Evolutionary conservation across 2,113 vertebrate species (phyloP), one percentile per base, ranked within the genome.

Genomic region (Ginglymostoma cirratum): DNA sequence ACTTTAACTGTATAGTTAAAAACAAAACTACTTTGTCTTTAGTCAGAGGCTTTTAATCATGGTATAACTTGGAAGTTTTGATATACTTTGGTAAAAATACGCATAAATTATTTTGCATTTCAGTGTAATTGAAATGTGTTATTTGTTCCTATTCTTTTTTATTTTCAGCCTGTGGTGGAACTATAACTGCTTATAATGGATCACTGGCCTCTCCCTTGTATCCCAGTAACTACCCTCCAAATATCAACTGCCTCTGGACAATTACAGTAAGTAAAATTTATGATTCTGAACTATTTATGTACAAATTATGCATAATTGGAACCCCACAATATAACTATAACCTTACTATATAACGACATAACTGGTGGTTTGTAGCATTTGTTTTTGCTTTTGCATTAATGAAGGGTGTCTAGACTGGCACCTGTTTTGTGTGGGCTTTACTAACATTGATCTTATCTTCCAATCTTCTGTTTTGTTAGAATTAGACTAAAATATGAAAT

Each of bases 101-200:
- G 6, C 72, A 38, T 67, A 85, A 83, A 95, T 95, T 14, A 38
- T 83, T 95, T 69, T 95, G 67, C 94, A 76, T 30, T 14, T 72
- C 69, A 95, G 69, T 19, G 10, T 27, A 0, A 52, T 52, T 72
- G 23, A 48, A 76, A 30, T 76, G 42, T 70, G 27, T 52, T 17
- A 70, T 70, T 69, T 45, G 27, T 94, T 70, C 23, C 38, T 72
- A 8, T 65, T 21, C 61, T 61, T 70, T 83, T 96, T 87, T 17
- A 87, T 48, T 70, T 52, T 52, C 66, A 96, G 96, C 30, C 66
- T 96, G 96, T 90, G 96, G 96, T 69, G 96, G 96, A 85, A 96
- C 23, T 42, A 90, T 96, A 66, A 96, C 96, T 12, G 66, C 96
- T 21, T 96, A 45, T 90, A 87, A 67, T 90, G 96, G 96, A 15